Evolutionary conservation across 2,113 vertebrate species (phyloP), one percentile per base, ranked within the genome.

Genomic region (Galeopterus variegatus): DNA sequence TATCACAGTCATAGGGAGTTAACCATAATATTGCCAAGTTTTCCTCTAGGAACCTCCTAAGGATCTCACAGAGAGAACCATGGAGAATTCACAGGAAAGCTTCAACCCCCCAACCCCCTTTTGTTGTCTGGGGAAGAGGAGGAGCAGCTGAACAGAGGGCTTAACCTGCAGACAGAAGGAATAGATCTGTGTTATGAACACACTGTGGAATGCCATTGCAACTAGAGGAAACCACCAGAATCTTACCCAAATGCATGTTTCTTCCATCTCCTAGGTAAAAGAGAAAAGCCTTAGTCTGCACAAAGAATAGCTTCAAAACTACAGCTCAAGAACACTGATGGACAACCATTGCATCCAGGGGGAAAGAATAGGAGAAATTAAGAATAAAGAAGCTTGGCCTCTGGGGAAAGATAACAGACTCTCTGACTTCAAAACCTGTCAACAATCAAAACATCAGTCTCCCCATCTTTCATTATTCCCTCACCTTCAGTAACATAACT

Each of bases 161-260:
- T 54, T 54, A 33, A 70, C 6, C 10, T 48, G 7, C 52, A 24
- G 3, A 23, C 56, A 85, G 7, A 72, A 54, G 64, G 2, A 14
- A 33, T 6, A 48, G 12, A 56, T 13, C 33, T 77, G 4, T 5
- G 41, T 18, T 14, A 28, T 21, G 41, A 50, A 21, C 17, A 60
- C 31, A 24, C 6, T 50, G 3, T 11, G 21, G 12, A 67, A 4
- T 15, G 14, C 14, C 62, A n/a, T 9, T 52, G 28, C n/a, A 58
- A 23, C 31, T 3, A 1, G 1, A 31, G n/a, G 2, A 72, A 64
- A 24, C 6, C 21, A 36, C 3, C 1, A 23, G 23, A 23, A 50
- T 67, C 50, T 1, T 26, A 58, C 6, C 14, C 31, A 14, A 41
- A 45, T 56, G 17, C 1, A 5, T 4, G 28, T 18, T 23, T 24